Evolutionary conservation across 2,797 vertebrate species (phyloP).

Genomic region (Apogon talboti): DNA sequence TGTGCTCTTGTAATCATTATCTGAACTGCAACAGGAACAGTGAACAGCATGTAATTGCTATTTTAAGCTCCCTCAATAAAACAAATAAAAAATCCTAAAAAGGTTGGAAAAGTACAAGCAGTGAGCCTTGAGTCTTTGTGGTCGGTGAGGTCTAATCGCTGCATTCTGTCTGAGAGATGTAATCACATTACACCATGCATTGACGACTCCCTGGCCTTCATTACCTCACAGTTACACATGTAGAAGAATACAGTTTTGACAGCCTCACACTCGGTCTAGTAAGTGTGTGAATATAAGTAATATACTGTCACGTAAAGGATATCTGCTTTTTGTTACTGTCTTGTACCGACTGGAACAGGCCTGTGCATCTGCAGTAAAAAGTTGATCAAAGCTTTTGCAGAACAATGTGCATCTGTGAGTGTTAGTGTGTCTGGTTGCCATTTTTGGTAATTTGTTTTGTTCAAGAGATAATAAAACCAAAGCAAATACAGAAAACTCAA

Average conservation of each 20-base stretch:
- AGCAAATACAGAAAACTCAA: slow-evolving; percentile 1
- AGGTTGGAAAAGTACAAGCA: slow-evolving; percentile 53
- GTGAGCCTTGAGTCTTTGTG: slow-evolving; percentile 53
- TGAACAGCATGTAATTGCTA: slow-evolving; percentile 12
- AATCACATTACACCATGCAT: slow-evolving; percentile 78
- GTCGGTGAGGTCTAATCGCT: slow-evolving; percentile 73
- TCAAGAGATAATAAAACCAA: slow-evolving; percentile 6
- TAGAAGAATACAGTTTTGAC: slow-evolving; percentile 41
- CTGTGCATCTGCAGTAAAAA: slow-evolving; percentile 32
- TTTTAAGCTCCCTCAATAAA: slow-evolving; percentile 42
- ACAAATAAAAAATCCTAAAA: slow-evolving; percentile 48
- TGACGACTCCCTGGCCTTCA: slow-evolving; percentile 65
- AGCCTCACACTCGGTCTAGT: slow-evolving; percentile 26
- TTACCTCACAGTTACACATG: slow-evolving; percentile 58
- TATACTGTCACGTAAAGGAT: slow-evolving; percentile 10
- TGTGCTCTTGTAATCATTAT: background rate
- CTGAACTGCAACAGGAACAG: slow-evolving; percentile 6
- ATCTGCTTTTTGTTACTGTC: slow-evolving; percentile 31
- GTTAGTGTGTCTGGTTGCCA: background rate
- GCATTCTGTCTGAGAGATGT: slow-evolving; percentile 81
- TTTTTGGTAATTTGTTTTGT: background rate
- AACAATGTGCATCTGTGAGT: background rate
- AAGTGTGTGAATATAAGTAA: slow-evolving; percentile 13
- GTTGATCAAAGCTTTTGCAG: background rate
- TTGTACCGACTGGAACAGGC: slow-evolving; percentile 9